Evolutionary conservation across 2,888 invertebrate species (phyloP).

Genomic region (Byasa hedistus): DNA sequence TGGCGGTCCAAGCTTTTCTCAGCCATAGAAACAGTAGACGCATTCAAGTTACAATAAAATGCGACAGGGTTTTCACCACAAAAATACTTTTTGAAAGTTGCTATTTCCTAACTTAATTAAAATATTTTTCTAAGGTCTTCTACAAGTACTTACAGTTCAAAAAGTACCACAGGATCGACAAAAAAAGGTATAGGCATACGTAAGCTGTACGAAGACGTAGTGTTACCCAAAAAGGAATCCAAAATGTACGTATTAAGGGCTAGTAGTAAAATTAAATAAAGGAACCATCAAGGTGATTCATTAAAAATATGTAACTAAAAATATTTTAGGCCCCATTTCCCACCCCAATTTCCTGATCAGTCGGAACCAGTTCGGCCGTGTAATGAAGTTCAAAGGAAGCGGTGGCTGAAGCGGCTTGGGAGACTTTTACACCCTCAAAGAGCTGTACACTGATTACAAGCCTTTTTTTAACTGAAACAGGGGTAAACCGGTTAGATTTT

Average conservation of each 20-base stretch:
- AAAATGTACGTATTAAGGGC: slow-evolving; percentile 45
- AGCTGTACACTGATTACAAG: neutral
- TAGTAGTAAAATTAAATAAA: neutral
- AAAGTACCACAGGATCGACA: slow-evolving; percentile 41
- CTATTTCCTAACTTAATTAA: neutral
- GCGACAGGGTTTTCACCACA: too few species aligned
- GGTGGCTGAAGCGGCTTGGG: slow-evolving; percentile 59
- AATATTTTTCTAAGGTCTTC: slow-evolving; percentile 41
- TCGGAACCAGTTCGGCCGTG: slow-evolving; percentile 46
- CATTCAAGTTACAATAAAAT: too few species aligned
- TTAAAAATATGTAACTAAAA: neutral
- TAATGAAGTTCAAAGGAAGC: slow-evolving; percentile 56
- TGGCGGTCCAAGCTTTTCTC: too few species aligned
- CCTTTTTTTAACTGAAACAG: neutral
- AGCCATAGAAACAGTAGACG: too few species aligned
- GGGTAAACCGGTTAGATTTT: neutral
- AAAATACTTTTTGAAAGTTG: neutral
- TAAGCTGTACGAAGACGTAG: slow-evolving; percentile 54
- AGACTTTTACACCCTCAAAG: slow-evolving; percentile 47
- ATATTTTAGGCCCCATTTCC: slow-evolving; percentile 45
- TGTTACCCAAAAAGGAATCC: slow-evolving; percentile 45
- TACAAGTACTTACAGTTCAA: slow-evolving; percentile 42
- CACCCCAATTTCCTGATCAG: slow-evolving; percentile 54
- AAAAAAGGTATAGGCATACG: slow-evolving; percentile 44
- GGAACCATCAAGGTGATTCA: neutral